A percentile compares a stretch with the other conserved stretches of the same genome.
phyloP scores from a whole-genome alignment of 2,888 invertebrate genomes.

The Polymixis lichenea region DNA sequence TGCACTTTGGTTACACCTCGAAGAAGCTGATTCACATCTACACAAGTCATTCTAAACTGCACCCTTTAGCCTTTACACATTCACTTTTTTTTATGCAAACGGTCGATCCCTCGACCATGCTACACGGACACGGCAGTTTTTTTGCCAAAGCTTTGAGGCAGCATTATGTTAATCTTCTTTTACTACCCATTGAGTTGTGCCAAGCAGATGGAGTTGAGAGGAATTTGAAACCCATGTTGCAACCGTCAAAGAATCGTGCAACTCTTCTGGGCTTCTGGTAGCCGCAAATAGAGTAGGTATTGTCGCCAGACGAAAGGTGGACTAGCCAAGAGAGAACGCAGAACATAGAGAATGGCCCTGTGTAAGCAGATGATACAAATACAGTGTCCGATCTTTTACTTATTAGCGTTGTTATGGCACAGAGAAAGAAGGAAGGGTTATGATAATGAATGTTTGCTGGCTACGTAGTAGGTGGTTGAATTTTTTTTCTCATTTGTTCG shows the following conservation, averaged over 20 bases:
- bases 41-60: background rate
- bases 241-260: background rate
- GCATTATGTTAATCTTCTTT: background rate
- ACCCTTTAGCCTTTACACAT: background rate
- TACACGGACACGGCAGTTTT: background rate
- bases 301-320: background rate
- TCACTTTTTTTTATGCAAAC: background rate
- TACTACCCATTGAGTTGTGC: background rate
- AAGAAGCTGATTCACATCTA: background rate
- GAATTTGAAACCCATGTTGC: background rate
- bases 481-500: too few relatives aligned
- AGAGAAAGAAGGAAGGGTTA: too few relatives aligned
- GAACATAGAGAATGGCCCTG: too few relatives aligned
- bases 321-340: too few relatives aligned
- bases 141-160: background rate
- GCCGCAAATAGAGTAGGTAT: background rate
- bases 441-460: too few relatives aligned
- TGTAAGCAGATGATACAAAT: too few relatives aligned
- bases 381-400: too few relatives aligned
- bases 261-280: background rate
- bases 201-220: background rate
- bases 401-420: too few relatives aligned
- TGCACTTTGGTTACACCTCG: background rate
- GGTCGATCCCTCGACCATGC: background rate
- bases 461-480: too few relatives aligned